phyloP scores from a whole-genome alignment of 1,140 invertebrate species.

The Musca vetustissima region DNA sequence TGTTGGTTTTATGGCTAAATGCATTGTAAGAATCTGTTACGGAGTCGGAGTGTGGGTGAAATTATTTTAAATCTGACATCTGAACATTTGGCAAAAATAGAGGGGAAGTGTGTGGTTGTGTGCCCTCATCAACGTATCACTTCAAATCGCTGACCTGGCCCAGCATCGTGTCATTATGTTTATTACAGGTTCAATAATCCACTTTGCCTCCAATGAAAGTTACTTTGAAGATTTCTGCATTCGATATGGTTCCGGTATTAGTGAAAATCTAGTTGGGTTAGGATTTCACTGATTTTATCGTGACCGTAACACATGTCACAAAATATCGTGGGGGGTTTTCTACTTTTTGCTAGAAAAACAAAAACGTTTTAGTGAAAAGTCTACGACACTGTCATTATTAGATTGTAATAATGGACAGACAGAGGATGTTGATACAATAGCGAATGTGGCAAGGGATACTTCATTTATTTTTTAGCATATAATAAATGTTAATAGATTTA shows the following conservation, averaged over 20 bases:
- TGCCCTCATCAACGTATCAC: not conserved
- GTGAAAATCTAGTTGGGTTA: not conserved
- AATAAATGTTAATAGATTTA: no score
- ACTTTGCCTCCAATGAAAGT: not conserved
- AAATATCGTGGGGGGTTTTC: conserved; percentile 19
- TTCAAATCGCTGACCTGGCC: no score
- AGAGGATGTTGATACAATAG: no score
- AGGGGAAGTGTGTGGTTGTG: not conserved
- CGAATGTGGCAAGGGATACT: no score
- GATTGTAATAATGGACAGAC: no score
- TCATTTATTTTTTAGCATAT: no score
- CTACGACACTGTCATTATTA: no score
- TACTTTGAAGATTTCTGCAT: not conserved
- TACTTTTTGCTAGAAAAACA: no score
- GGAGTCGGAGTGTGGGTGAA: conserved; percentile 7
- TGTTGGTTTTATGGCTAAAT: conserved; percentile 20
- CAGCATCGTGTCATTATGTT: not conserved
- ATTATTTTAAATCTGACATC: conserved; percentile 14
- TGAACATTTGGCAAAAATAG: not conserved
- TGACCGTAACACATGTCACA: conserved; percentile 21
- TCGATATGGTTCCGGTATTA: not conserved
- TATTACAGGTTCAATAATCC: conserved; percentile 21
- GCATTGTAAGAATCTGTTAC: conserved; percentile 25
- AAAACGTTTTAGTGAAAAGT: no score
- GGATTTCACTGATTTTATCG: conserved; percentile 5